phyloP scores from a whole-genome alignment of 2,888 invertebrate genomes.

The Stenodera caucasica region DNA sequence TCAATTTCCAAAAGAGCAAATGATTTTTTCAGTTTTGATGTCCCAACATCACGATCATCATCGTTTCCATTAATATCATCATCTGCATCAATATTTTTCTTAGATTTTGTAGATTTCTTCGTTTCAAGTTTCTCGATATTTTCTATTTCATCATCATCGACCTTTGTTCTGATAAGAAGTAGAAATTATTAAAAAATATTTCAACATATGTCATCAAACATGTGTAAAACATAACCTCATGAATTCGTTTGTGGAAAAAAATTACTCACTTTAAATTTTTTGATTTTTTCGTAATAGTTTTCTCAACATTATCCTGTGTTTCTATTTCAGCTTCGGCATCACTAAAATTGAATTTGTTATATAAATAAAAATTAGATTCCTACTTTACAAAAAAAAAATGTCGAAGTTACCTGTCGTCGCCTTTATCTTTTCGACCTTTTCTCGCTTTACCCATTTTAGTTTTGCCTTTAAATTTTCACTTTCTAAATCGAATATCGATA shows the following conservation, averaged over 20 bases:
- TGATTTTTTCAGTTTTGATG: constrained; percentile 47
- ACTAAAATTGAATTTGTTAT: constrained; percentile 56
- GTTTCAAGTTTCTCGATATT: constrained; percentile 28
- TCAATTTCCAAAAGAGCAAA: constrained; percentile 71
- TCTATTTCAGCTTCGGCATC: constrained; percentile 62
- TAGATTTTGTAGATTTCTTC: constrained; percentile 41
- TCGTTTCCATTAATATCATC: constrained; percentile 52
- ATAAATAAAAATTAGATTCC: background rate
- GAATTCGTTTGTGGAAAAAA: constrained; percentile 14
- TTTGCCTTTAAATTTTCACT: background rate
- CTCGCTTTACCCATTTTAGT: constrained; percentile 75
- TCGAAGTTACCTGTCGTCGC: constrained; percentile 76
- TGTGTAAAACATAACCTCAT: constrained; percentile 34
- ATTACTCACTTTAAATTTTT: constrained; percentile 47
- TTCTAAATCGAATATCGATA: background rate
- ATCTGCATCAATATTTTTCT: constrained; percentile 44
- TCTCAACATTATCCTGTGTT: constrained; percentile 44
- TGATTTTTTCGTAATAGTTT: constrained; percentile 45
- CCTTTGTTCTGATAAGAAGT: constrained; percentile 11
- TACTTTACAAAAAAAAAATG: constrained; percentile 6
- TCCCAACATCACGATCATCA: background rate
- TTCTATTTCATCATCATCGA: constrained; percentile 37
- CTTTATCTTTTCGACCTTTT: constrained; percentile 78
- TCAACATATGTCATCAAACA: background rate
- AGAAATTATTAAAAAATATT: background rate